Base-by-base conservation (phyloP, 1,140 invertebrate genomes). In the Melanaphis sacchari region DNA sequence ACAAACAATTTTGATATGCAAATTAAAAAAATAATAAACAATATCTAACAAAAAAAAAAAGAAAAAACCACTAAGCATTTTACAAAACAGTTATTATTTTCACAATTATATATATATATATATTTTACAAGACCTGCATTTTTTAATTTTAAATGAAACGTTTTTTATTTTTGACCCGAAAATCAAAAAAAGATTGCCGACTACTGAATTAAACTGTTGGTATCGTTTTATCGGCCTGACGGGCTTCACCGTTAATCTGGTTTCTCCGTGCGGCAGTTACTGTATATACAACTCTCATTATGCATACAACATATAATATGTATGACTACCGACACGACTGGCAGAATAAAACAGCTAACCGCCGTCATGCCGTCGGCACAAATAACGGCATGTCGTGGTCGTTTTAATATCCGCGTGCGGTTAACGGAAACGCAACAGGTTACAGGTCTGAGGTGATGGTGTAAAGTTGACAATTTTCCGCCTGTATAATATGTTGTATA, bases 371-470 rank as follows among this genome's bases (percentile, higher is more conserved):
- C 90, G 49, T 46, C 81, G 46, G 76, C 81, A 82, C 26, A 84
- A 84, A 85, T 93, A 93, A 93, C 91, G 91, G 91, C 91, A 93
- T 85, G 91, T 85, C 21, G 81, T 93, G 41, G 91, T 85, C n/a
- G 81, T 85, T 84, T 82, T 85, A 93, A 93, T 93, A 82, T 93
- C 91, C 91, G 76, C 91, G 26, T 93, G 90, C 24, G 36, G 89
- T 90, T 90, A 93, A 93, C 91, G 91, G 91, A 93, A 93, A 93
- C 81, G 59, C 59, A 82, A 91, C 76, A 76, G 76, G 66, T 85
- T 41, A 76, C 59, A 36, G 59, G 59, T 90, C 24, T 66, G 22
- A 49, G 24, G 40, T n/a, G 36, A 26, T 54, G 24, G 31, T 89
- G 38, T 89, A 89, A 89, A 89, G 22, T 54, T 52, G 88, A 89